These are phyloP conservation scores for Muscicapa comitata DNA, from an alignment of 2,797 vertebrate species.

Conservation along the genomic window DNA sequence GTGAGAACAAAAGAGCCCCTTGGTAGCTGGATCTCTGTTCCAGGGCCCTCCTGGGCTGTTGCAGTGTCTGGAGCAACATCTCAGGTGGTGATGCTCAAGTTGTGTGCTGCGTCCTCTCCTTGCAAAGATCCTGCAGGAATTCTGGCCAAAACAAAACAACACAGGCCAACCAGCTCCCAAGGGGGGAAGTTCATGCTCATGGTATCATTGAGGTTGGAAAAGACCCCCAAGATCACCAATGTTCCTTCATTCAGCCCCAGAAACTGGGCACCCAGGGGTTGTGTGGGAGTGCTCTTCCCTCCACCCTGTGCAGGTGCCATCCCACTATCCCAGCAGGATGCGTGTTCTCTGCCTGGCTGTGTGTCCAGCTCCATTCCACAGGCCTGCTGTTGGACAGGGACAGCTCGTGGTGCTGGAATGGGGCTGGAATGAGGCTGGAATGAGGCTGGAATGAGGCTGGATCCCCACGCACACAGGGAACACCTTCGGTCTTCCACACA, in stretches of 20 bases:
- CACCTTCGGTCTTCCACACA: fast-evolving
- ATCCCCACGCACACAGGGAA: fast-evolving
- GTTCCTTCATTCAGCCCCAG: background rate
- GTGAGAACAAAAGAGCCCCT: background rate
- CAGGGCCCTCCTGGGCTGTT: background rate
- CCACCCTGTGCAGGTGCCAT: fast-evolving
- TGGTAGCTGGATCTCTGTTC: background rate
- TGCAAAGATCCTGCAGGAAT: background rate
- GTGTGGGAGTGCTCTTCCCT: background rate
- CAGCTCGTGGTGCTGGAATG: background rate
- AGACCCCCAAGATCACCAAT: background rate
- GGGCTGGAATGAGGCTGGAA: too few relatives aligned
- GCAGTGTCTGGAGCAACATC: background rate
- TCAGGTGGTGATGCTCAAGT: background rate
- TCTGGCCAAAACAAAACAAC: background rate
- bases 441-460: background rate
- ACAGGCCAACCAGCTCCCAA: fast-evolving
- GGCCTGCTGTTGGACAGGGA: fast-evolving
- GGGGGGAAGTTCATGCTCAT: background rate
- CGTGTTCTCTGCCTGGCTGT: fast-evolving
- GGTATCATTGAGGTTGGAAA: background rate
- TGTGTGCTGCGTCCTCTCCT: fast-evolving
- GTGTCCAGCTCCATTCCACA: background rate
- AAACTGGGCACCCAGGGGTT: background rate
- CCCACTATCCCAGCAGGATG: background rate